phyloP scores from a whole-genome alignment of 2,888 invertebrate genomes.

The Parnassius mnemosyne region DNA sequence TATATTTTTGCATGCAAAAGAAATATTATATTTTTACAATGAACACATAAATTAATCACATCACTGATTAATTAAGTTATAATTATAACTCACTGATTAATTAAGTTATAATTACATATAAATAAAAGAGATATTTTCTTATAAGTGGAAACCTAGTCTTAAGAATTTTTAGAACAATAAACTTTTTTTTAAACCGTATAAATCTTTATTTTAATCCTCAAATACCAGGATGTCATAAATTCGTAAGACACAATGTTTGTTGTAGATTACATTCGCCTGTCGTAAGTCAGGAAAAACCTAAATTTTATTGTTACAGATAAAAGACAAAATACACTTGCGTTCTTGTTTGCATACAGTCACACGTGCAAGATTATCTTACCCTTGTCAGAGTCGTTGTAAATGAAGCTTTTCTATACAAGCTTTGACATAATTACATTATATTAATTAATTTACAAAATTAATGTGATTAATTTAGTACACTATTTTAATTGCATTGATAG shows the following conservation, averaged over 20 bases:
- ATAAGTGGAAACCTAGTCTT: constrained; percentile 64
- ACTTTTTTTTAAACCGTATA: constrained; percentile 37
- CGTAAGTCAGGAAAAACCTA: not conserved
- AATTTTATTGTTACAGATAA: not conserved
- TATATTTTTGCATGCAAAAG: constrained; percentile 55
- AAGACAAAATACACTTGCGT: too few relatives aligned
- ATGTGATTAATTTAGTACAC: too few relatives aligned
- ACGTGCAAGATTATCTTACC: too few relatives aligned
- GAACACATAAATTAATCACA: constrained; percentile 29
- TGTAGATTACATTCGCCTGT: not conserved
- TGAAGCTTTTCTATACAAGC: too few relatives aligned
- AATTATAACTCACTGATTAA: constrained; percentile 38
- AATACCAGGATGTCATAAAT: not conserved
- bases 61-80: constrained; percentile 44
- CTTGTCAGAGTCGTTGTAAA: too few relatives aligned
- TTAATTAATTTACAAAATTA: too few relatives aligned
- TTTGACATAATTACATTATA: too few relatives aligned
- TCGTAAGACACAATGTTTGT: too few relatives aligned
- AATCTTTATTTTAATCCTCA: constrained; percentile 28
- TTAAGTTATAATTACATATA: constrained; percentile 40
- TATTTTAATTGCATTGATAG: too few relatives aligned
- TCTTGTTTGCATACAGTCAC: too few relatives aligned
- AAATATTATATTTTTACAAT: constrained; percentile 30
- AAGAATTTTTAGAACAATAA: constrained; percentile 56
- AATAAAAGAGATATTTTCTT: constrained; percentile 32